Base-by-base conservation (phyloP, 1,140 invertebrate genomes). In the Drosophila bifasciata region DNA sequence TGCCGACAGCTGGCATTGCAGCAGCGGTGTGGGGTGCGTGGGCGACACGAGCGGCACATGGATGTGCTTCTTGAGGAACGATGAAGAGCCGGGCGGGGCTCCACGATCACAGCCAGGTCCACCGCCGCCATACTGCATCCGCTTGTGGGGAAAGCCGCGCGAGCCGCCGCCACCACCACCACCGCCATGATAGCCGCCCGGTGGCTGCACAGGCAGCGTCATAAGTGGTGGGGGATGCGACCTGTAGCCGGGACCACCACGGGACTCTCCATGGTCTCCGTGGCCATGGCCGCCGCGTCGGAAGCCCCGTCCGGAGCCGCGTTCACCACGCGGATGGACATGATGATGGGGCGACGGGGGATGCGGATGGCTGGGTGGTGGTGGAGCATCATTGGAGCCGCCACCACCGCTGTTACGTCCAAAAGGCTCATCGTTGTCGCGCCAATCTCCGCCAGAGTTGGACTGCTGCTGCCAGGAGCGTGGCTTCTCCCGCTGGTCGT, bases 221-320 rank as follows among this genome's bases (percentile, higher is more conserved):
- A 91, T 91, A 28, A 91, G 25, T 3, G 90, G 84, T 5, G 90
- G 90, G 6, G 90, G 86, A 74, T 91, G 90, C 1, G 85, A 76
- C 25, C 89, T 50, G 53, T 85, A 90, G 55, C 73, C 83, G 6
- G 83, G 51, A 1, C 56, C 32, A 36, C 32, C 32, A 13, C 32
- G 32, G 4, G 32, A 72, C 1, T 76, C 74, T n/a, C 80, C 57
- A 9, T 72, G 72, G 25, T 86, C 80, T 0, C 55, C 51, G 48
- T 80, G 67, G 0, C 67, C 72, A 56, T 91, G 58, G 2, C 85
- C 80, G 13, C 88, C 74, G 11, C 90, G 86, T 17, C 90, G 67
- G 28, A 79, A 90, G 21, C 86, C 86, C 3, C 81, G 66, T 17
- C 79, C 81, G 1, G 69, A 70, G 36, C 76, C 83, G 7, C 83